Conservation (phyloP, 2,113 vertebrate genomes). For the Mesoclemmys tuberculata region DNA sequence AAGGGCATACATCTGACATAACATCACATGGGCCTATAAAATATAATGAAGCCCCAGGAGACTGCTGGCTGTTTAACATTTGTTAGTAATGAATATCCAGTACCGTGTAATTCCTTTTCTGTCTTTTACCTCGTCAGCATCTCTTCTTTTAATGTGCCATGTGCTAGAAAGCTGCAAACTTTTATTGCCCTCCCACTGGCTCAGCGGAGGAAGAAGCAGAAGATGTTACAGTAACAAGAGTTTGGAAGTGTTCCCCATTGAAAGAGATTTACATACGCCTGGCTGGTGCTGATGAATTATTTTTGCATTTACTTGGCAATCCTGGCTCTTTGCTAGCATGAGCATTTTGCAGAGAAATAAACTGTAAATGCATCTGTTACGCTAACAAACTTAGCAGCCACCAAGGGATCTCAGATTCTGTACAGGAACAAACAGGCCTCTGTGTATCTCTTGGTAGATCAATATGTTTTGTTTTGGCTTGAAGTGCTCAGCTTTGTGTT, state of each 20-base stretch:
- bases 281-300: background rate
- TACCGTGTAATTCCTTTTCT: background rate
- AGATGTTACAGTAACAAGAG: background rate
- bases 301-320: background rate
- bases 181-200: background rate
- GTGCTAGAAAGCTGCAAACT: background rate
- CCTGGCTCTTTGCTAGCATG: background rate
- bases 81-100: background rate
- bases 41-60: background rate
- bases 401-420: background rate
- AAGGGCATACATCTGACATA: background rate
- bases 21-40: background rate
- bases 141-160: background rate
- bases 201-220: background rate
- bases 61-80: background rate
- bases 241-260: background rate
- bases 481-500: fast-evolving
- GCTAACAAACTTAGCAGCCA: background rate
- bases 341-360: background rate
- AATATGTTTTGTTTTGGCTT: background rate
- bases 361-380: background rate
- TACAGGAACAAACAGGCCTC: fast-evolving
- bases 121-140: background rate
- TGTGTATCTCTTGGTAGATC: background rate
- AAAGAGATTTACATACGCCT: background rate